These are phyloP conservation scores for Pseudochirops corinnae DNA, from an alignment of 2,797 vertebrate genomes.

Conservation along the genomic window DNA sequence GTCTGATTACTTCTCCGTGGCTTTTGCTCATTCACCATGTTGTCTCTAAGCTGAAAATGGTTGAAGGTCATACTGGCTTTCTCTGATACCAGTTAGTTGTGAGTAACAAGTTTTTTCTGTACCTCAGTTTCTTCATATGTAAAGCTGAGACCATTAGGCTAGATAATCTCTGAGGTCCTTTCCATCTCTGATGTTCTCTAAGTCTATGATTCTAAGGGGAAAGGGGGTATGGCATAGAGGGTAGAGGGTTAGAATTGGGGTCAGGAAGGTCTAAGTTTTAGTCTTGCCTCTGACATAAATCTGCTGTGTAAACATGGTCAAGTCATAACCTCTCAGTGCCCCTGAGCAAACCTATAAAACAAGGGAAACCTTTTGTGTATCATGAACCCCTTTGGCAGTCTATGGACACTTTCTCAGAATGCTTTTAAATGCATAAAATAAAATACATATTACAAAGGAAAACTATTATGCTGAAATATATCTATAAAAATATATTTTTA, in stretches of 20 bases:
- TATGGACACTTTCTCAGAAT: background rate
- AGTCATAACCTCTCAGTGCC: background rate
- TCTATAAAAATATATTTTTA: background rate
- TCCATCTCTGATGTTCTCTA: background rate
- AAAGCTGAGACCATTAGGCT: background rate
- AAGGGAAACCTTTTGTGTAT: background rate
- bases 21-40: background rate
- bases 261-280: background rate
- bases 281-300: background rate
- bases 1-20: background rate
- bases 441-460: background rate
- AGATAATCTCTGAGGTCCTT: background rate
- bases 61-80: background rate
- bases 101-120: background rate
- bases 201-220: background rate
- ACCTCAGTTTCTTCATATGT: background rate
- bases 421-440: background rate
- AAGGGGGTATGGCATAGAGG: background rate
- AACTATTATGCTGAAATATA: background rate
- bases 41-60: background rate
- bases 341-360: background rate
- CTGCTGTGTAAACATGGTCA: background rate
- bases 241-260: background rate
- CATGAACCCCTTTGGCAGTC: background rate
- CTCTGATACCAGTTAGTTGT: background rate